Percentiles rank a stretch among this genome's conserved stretches.
These are phyloP conservation scores for Neostethus bicornis DNA, from an alignment of 2,797 vertebrate species.

Conservation along the genomic window DNA sequence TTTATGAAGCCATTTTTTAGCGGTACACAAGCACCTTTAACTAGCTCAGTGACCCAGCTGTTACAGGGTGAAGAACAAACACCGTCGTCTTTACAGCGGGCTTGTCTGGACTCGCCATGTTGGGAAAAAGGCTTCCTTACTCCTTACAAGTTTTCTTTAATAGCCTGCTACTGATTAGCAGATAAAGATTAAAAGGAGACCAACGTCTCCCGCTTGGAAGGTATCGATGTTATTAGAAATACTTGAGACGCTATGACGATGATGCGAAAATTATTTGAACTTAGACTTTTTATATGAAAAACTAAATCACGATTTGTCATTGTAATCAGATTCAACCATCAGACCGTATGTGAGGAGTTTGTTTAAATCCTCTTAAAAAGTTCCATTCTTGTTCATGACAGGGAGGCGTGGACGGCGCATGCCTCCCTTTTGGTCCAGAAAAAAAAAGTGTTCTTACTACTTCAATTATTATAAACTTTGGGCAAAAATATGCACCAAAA, in stretches of 20 bases:
- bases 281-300: too few relatives aligned
- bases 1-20: conserved; percentile 1
- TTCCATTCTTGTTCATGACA: too few relatives aligned
- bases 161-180: conserved; percentile 33
- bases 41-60: conserved; percentile 61
- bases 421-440: too few relatives aligned
- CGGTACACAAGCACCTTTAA: conserved; percentile 39
- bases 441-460: too few relatives aligned
- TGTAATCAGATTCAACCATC: too few relatives aligned
- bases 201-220: conserved; percentile 6
- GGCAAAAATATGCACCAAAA: too few relatives aligned
- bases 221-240: conserved; percentile 1
- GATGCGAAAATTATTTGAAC: too few relatives aligned
- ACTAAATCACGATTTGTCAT: too few relatives aligned
- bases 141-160: conserved; percentile 29
- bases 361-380: too few relatives aligned
- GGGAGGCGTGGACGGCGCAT: too few relatives aligned
- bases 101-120: conserved; percentile 56
- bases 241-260: not conserved
- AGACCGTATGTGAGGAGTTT: too few relatives aligned
- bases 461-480: too few relatives aligned
- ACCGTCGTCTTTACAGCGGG: conserved; percentile 50
- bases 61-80: conserved; percentile 56
- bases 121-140: not conserved
- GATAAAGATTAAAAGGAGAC: conserved; percentile 21